Evolutionary conservation across 1,140 invertebrate genomes (phyloP).

Genomic region (Ditylenchus dipsaci): DNA sequence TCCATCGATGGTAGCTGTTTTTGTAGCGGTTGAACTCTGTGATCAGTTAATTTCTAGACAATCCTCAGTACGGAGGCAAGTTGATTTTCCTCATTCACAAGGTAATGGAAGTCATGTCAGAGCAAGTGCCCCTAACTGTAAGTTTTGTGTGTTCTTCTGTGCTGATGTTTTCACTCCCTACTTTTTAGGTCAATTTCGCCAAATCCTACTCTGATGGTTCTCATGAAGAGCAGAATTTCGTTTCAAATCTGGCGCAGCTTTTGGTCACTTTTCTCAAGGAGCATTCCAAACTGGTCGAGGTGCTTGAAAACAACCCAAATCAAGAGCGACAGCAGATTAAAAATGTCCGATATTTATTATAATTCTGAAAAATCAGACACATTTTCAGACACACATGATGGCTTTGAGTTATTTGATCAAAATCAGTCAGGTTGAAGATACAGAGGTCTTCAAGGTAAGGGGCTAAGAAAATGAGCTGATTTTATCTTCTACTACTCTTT

Average conservation of each 20-base stretch:
- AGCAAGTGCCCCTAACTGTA: conserved; percentile 32
- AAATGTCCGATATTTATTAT: no score
- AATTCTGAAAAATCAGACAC: no score
- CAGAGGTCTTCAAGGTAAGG: conserved; percentile 98
- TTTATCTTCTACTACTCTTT: neutral
- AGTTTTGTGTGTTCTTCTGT: no score
- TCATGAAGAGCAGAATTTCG: conserved; percentile 97
- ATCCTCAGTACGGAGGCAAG: neutral
- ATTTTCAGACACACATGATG: conserved; percentile 17
- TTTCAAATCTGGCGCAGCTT: conserved; percentile 95
- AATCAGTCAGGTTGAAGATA: conserved; percentile 97
- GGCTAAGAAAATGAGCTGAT: neutral
- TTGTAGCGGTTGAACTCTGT: conserved; percentile 27
- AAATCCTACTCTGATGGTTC: conserved; percentile 81
- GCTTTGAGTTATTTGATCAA: conserved; percentile 84
- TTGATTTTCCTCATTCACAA: conserved; percentile 33
- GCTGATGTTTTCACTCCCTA: conserved; percentile 14
- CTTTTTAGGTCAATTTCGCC: conserved; percentile 39
- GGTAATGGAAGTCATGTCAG: conserved; percentile 31
- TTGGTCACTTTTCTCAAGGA: conserved; percentile 93
- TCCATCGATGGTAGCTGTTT: conserved; percentile 24
- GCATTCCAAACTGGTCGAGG: conserved; percentile 68
- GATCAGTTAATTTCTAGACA: conserved; percentile 32
- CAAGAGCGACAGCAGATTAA: conserved; percentile 19
- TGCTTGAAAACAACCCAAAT: conserved; percentile 13